Evolutionary conservation across 2,797 vertebrate genomes (phyloP).

Genomic region (Microchirus variegatus): DNA sequence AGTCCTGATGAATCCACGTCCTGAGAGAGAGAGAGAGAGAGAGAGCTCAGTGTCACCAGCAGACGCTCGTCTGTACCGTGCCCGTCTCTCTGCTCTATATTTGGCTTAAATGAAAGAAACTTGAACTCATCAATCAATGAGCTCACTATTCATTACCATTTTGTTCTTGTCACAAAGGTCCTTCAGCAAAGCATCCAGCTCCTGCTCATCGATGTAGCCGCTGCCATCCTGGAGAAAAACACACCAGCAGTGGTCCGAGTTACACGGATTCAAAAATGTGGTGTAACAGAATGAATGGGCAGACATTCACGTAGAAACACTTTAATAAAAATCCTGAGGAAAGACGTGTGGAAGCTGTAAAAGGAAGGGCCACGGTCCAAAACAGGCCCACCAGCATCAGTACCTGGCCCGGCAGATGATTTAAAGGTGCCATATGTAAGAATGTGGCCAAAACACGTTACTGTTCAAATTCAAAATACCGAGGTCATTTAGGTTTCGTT

Average conservation of each 20-base stretch:
- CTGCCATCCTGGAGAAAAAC: slow-evolving; percentile 86
- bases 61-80: neutral
- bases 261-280: neutral
- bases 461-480: too few relatives aligned
- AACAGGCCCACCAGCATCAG: too few relatives aligned
- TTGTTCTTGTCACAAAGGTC: slow-evolving; percentile 96
- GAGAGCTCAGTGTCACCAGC: slow-evolving; percentile 5
- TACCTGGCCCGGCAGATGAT: too few relatives aligned
- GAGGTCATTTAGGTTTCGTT: too few relatives aligned
- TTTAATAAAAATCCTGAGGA: too few relatives aligned
- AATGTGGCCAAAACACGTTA: too few relatives aligned
- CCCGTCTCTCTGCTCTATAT: slow-evolving; percentile 47
- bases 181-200: slow-evolving; percentile 93
- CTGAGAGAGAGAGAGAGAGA: slow-evolving; percentile 60
- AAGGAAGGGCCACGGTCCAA: too few relatives aligned
- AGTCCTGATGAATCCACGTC: slow-evolving; percentile 87
- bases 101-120: slow-evolving; percentile 48
- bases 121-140: slow-evolving; percentile 53
- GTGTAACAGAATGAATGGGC: too few relatives aligned
- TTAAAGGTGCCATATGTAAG: too few relatives aligned
- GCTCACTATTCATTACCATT: slow-evolving; percentile 85
- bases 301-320: too few relatives aligned
- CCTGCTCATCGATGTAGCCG: slow-evolving; percentile 94
- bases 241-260: slow-evolving; percentile 11
- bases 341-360: too few relatives aligned